Evolutionary conservation across 2,888 invertebrate genomes (phyloP).

Genomic region (Fragum whitleyi): DNA sequence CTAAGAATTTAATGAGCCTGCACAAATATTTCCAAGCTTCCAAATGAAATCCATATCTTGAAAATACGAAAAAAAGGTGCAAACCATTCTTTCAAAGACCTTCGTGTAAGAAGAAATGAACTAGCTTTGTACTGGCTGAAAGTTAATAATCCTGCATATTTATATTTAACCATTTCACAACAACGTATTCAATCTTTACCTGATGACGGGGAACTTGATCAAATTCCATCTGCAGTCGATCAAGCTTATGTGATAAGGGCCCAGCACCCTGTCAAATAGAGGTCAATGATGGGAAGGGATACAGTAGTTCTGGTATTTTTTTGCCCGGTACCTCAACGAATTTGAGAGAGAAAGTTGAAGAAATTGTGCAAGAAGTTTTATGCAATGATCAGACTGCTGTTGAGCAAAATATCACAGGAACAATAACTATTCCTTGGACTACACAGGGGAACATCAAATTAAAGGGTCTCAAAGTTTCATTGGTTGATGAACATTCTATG

Average conservation of each 20-base stretch:
- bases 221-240: conserved; percentile 27
- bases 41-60: conserved; percentile 51
- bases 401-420: conserved; percentile 11
- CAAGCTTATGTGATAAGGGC: conserved; percentile 38
- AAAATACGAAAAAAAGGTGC: conserved; percentile 49
- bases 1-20: conserved; percentile 24
- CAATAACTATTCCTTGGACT: conserved; percentile 61
- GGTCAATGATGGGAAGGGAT: conserved; percentile 28
- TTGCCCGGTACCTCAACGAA: conserved; percentile 35
- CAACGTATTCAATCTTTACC: conserved; percentile 43
- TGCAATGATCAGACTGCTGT: conserved; percentile 5
- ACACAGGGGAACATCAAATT: conserved; percentile 55
- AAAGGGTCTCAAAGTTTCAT: conserved; percentile 32
- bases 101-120: conserved; percentile 49
- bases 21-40: conserved; percentile 47
- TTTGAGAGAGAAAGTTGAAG: conserved; percentile 27
- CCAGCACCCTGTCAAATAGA: conserved; percentile 46
- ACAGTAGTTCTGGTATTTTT: conserved; percentile 40
- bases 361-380: conserved; percentile 34
- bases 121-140: conserved; percentile 57
- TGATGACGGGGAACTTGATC: conserved; percentile 38
- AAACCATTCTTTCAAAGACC: conserved; percentile 57
- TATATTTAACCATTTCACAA: conserved; percentile 39
- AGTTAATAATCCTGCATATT: conserved; percentile 54
- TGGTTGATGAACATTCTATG: conserved; percentile 54